Conservation (phyloP, 2,113 vertebrate species). For the Lynx canadensis region DNA sequence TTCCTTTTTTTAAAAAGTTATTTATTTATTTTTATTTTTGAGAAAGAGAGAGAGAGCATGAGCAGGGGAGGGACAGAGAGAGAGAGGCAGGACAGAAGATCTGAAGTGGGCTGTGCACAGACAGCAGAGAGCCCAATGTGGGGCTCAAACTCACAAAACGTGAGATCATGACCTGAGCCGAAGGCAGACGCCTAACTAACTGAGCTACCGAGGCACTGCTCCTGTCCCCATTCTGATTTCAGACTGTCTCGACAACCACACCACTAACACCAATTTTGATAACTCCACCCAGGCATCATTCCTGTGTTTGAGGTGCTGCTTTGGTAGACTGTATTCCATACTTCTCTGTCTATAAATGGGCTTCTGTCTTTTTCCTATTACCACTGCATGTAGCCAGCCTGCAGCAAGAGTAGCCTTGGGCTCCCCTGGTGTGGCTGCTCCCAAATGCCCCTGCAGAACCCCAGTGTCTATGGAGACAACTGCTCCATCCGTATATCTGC, state of each 20-base stretch:
- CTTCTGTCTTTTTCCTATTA: background rate
- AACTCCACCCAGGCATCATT: rapidly evolving
- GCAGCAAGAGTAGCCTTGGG: rapidly evolving
- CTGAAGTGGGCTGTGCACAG: too few species aligned
- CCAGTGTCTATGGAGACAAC: background rate
- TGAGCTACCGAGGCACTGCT: too few species aligned
- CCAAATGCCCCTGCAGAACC: rapidly evolving
- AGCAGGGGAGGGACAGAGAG: too few species aligned
- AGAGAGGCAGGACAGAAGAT: too few species aligned
- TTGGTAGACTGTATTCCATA: rapidly evolving
- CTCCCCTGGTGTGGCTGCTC: too few species aligned
- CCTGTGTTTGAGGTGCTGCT: rapidly evolving
- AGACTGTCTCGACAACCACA: rapidly evolving
- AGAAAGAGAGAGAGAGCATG: too few species aligned
- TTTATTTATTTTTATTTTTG: too few species aligned
- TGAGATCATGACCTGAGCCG: too few species aligned
- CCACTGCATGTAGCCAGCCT: rapidly evolving
- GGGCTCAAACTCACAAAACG: too few species aligned
- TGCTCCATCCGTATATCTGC: rapidly evolving
- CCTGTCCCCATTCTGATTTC: rapidly evolving
- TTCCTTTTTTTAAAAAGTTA: background rate
- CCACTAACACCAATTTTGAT: too few species aligned
- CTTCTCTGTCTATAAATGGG: background rate
- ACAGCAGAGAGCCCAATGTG: too few species aligned
- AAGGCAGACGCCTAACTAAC: too few species aligned